phyloP scores from a whole-genome alignment of 2,113 vertebrate genomes.

The Archilochus colubris region DNA sequence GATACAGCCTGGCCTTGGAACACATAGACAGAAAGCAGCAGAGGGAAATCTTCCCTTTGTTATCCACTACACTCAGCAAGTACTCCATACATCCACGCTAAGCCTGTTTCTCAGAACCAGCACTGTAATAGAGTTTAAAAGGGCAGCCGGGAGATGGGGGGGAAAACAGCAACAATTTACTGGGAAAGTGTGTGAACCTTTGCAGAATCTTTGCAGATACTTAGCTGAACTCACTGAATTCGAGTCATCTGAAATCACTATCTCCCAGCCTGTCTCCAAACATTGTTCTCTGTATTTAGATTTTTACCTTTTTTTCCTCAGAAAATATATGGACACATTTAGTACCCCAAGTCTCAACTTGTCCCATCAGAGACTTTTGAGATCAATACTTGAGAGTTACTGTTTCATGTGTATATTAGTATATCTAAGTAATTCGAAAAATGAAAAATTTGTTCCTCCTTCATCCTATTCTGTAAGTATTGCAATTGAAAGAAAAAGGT shows the following conservation, averaged over 20 bases:
- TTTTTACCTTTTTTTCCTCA: neutral
- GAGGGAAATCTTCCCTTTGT: neutral
- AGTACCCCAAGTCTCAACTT: neutral
- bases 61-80: neutral
- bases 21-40: neutral
- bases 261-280: neutral
- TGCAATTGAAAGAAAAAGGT: neutral
- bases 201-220: neutral
- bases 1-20: neutral
- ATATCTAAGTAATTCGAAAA: neutral
- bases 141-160: fast-evolving
- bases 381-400: neutral
- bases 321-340: neutral
- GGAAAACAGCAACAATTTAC: neutral
- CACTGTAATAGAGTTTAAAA: neutral
- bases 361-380: neutral
- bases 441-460: neutral
- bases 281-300: neutral
- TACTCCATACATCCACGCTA: neutral
- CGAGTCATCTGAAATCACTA: neutral
- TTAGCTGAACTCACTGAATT: neutral
- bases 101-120: neutral
- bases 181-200: neutral
- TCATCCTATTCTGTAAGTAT: neutral
- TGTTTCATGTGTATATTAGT: neutral